Base-by-base conservation (phyloP, 2,113 vertebrate genomes). In the Dicerorhinus sumatrensis region DNA sequence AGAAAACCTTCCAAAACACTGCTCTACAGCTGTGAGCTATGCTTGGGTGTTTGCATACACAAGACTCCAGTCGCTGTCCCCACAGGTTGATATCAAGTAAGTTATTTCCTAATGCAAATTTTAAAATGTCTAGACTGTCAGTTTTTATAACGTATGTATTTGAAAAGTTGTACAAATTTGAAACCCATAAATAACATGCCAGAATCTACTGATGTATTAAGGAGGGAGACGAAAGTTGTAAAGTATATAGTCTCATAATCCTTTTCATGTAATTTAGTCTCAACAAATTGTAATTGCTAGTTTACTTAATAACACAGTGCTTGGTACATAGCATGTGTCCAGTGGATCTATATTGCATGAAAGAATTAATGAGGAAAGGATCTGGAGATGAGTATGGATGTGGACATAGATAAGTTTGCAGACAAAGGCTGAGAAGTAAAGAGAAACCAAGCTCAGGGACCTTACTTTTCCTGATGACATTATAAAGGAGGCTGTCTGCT, bases 31-130 rank as follows among this genome's bases (percentile, higher is more conserved):
- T 51, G 98, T 99, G 98, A 99, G 99, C 99, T 99, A 99, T 60
- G 99, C 99, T 98, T 99, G 99, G 99, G 99, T 99, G 48, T 99
- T 99, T 97, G 99, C 99, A 72, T 99, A 99, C 97, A 99, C 99
- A 4, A 99, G 99, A 87, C 99, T 99, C 96, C 99, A 99, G 90
- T 98, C 99, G 33, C 98, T 99, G 93, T 99, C 99, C 75, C 99
- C 99, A 51, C 99, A 99, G 98, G 99, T 99, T 56, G 99, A 99
- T 98, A 99, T 99, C 98, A 99, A 99, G 99, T 99, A 99, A 95
- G 99, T 98, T 69, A 36, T 84, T 98, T 96, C 6, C 51, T 84
- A n/a, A 33, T 62, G 7, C 51, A 58, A n/a, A n/a, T 87, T 12
- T 39, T 58, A 91, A 87, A 97, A 48, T 39, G 13, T 21, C 1